These are phyloP conservation scores for Apteryx owenii DNA, from an alignment of 2,113 vertebrate species.

Conservation along the genomic window DNA sequence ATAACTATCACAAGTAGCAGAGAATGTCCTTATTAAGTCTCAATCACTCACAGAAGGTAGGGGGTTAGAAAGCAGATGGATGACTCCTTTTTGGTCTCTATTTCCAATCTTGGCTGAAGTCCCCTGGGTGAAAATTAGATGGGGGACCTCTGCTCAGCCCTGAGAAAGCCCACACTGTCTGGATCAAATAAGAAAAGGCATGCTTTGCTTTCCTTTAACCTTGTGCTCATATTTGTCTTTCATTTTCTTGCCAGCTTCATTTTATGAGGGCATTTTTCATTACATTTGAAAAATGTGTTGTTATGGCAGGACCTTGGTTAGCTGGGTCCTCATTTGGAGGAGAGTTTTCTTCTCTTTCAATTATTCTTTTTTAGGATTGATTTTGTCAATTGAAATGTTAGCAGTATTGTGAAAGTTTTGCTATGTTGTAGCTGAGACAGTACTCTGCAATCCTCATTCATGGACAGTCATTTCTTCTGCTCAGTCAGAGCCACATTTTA, in stretches of 20 bases:
- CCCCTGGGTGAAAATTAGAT: not conserved
- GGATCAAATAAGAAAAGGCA: not conserved
- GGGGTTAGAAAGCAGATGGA: not conserved
- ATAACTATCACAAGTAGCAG: not conserved
- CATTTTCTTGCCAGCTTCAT: not conserved
- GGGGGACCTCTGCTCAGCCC: not conserved
- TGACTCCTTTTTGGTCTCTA: not conserved
- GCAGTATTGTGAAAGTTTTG: not conserved
- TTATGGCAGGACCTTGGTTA: not conserved
- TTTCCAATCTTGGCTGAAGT: not conserved
- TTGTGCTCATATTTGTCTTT: accelerated
- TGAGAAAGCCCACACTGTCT: not conserved
- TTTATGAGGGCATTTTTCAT: not conserved
- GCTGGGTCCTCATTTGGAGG: not conserved
- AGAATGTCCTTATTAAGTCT: not conserved
- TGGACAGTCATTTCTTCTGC: not conserved
- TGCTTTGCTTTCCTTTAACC: not conserved
- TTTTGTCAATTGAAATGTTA: not conserved
- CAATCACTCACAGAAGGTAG: not conserved
- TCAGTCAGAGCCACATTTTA: not conserved
- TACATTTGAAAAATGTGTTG: not conserved
- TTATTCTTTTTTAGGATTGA: not conserved
- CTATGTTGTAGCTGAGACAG: not conserved
- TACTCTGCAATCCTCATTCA: not conserved
- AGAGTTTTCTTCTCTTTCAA: not conserved